phyloP scores from a whole-genome alignment of 2,797 vertebrate species.

The Ceryle rudis region DNA sequence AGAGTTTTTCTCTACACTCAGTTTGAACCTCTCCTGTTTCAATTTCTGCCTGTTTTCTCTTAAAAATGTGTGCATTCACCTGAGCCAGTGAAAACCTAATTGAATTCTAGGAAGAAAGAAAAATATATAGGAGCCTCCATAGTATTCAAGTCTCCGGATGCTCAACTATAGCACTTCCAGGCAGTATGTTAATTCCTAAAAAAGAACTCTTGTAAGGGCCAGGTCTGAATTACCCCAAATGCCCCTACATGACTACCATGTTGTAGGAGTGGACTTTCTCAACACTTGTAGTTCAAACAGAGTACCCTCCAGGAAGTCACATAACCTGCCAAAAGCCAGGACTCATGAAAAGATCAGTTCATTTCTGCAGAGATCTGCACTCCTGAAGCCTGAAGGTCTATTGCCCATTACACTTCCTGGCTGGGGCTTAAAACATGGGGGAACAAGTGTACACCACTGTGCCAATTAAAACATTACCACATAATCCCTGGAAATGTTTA shows the following conservation, averaged over 20 bases:
- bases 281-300: neutral
- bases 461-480: neutral
- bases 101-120: neutral
- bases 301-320: neutral
- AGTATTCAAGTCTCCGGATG: neutral
- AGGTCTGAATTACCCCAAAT: neutral
- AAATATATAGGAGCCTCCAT: accelerated
- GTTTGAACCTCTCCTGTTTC: neutral
- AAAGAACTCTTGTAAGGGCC: neutral
- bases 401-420: neutral
- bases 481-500: too few species aligned
- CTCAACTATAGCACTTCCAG: neutral
- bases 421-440: neutral
- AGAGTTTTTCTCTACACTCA: neutral
- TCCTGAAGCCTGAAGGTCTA: neutral
- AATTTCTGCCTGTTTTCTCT: neutral
- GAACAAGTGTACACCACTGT: neutral
- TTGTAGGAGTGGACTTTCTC: neutral
- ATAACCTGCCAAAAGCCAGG: neutral
- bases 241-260: neutral
- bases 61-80: neutral
- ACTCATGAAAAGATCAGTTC: neutral
- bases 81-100: neutral
- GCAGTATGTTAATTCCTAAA: neutral
- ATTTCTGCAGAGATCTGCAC: neutral